Base-by-base conservation (phyloP, 2,797 vertebrate species). In the Psittacula derbiana region DNA sequence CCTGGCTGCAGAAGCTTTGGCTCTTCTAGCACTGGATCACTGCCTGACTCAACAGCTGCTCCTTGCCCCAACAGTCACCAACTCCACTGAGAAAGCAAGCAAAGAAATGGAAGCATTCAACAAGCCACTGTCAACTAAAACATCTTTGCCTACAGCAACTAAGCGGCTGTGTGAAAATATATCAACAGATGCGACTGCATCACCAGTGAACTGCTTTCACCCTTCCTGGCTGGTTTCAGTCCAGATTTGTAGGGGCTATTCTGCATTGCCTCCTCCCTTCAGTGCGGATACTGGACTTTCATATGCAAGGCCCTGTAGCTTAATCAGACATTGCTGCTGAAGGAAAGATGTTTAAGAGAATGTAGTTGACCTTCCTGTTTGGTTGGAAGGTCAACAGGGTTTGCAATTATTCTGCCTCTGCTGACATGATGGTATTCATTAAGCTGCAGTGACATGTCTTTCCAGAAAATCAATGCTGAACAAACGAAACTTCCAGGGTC, bases 11-110 rank as follows among this genome's bases (percentile, higher is more conserved):
- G 66, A 75, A 80, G 21, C 49, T 53, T 25, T 27, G 78, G 67
- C 53, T 76, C 64, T 41, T 80, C 23, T 28, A 90, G 64, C 23
- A 0, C 80, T 58, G 83, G 76, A 60, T 55, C 40, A 1, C 40
- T 50, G 92, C 87, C 93, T 87, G 71, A 16, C 50, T 43, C 43
- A 27, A 17, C 58, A 88, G 93, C 71, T 96, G 91, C 87, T 91
- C 71, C 66, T 73, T 1, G 4, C 66, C 74, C 55, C 13, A 86
- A 49, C 30, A 85, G 71, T 40, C 92, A 75, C 43, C 85, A 76
- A 9, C 46, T 73, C 33, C 43, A 8, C 24, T 21, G 38, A 47
- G 79, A 80, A 87, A 80, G 23, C 23, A 43, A 10, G 20, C 19
- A 11, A 10, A 8, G 52, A 93, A 89, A 85, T 57, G 55, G 80